Evolutionary conservation across 2,797 vertebrate genomes (phyloP).

Genomic region (Protosalanx chinensis): DNA sequence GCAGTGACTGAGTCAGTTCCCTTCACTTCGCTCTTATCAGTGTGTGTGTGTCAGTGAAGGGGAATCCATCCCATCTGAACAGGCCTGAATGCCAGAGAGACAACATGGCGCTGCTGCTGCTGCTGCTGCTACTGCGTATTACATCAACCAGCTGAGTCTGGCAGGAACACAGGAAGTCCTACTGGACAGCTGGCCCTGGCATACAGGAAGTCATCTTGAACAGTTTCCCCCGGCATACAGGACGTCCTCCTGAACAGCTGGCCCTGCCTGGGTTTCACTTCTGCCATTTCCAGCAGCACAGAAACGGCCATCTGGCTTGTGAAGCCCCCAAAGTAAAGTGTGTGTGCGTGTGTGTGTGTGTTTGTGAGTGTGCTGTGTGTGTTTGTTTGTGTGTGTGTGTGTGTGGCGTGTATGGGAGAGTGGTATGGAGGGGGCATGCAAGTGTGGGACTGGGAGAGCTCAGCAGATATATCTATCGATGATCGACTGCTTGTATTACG

Average conservation of each 20-base stretch:
- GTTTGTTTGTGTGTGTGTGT: constrained; percentile 8
- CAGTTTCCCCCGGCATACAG: too few species aligned
- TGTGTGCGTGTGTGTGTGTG: not conserved
- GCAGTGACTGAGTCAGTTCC: not conserved
- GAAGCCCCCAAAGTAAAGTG: too few species aligned
- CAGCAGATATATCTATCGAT: too few species aligned
- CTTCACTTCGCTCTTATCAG: not conserved
- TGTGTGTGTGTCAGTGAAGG: constrained; percentile 4
- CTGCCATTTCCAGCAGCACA: not conserved
- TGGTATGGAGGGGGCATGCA: too few species aligned
- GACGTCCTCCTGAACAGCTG: not conserved
- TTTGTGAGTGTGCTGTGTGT: not conserved
- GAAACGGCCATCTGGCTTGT: too few species aligned
- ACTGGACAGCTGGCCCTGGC: not conserved
- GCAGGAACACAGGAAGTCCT: too few species aligned
- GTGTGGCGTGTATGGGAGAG: not conserved
- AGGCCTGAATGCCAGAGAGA: not conserved
- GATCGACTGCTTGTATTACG: too few species aligned
- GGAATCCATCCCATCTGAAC: not conserved
- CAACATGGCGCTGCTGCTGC: too few species aligned
- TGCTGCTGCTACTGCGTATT: too few species aligned
- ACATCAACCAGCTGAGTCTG: too few species aligned
- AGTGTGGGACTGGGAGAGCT: too few species aligned
- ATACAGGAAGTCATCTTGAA: too few species aligned
- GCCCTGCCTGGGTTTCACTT: not conserved